A percentile compares a stretch with the other conserved stretches of the same genome.
Conservation (phyloP, 2,888 invertebrate genomes). For the Drosophila colorata region DNA sequence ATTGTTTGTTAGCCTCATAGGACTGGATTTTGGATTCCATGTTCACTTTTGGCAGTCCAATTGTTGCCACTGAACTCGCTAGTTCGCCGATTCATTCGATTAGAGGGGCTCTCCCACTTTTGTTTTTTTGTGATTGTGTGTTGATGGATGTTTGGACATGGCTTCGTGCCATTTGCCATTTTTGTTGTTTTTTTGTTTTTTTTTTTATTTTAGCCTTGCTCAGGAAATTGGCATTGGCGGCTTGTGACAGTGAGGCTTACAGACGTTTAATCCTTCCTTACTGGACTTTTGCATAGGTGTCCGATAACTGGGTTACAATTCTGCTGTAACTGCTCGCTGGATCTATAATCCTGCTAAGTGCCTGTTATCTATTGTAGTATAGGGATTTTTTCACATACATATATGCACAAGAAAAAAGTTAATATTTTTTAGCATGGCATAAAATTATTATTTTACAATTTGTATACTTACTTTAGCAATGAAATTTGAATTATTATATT, state of each 20-base stretch:
- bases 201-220: neutral
- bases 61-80: constrained; percentile 13
- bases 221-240: constrained; percentile 48
- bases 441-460: too few relatives aligned
- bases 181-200: too few relatives aligned
- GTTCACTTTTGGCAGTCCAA: constrained; percentile 12
- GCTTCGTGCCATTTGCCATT: constrained; percentile 13
- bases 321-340: neutral
- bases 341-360: neutral
- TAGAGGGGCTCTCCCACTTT: constrained; percentile 19
- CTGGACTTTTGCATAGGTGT: constrained; percentile 8
- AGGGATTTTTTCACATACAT: neutral
- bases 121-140: constrained; percentile 25
- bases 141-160: constrained; percentile 38
- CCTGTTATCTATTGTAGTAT: neutral
- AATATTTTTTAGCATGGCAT: too few relatives aligned
- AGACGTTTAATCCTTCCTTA: constrained; percentile 35
- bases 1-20: constrained; percentile 30
- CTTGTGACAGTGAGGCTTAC: constrained; percentile 12
- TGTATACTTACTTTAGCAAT: too few relatives aligned
- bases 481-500: neutral
- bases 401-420: too few relatives aligned
- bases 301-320: neutral
- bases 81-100: constrained; percentile 52
- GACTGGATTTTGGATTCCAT: constrained; percentile 7